Base-by-base conservation (phyloP, 2,113 vertebrate genomes). In the Gymnogyps californianus region DNA sequence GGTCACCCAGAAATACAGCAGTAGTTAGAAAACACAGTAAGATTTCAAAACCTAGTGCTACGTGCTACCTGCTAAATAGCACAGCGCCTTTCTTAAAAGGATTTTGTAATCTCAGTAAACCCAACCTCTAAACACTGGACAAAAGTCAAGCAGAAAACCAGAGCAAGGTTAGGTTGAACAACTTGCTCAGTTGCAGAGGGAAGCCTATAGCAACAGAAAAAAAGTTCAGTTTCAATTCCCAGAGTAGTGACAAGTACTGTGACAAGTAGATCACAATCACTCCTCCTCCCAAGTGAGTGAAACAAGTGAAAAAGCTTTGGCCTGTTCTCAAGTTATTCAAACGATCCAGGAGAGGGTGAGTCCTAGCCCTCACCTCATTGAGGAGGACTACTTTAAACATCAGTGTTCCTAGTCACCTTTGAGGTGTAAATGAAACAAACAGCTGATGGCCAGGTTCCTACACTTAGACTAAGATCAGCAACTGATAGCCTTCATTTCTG, bases 11-110 rank as follows among this genome's bases (percentile, higher is more conserved):
- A 82, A 77, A 81, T 7, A 51, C 18, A 87, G n/a, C 58, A 89
- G 44, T 2, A 77, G n/a, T 55, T 26, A 25, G 18, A 91, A 91
- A 58, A 72, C 52, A 70, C 15, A 77, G 49, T 3, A 64, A 59
- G 54, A 91, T 95, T 96, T 94, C 93, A 94, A 94, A 95, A 90
- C 16, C 40, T 18, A 79, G 54, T 16, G 21, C 61, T 89, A 85
- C 17, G 13, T 76, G 81, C 82, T 72, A 61, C 81, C 70, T 65
- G 34, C 57, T 76, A 67, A 93, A 76, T 6, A 93, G 65, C 26
- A 64, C 34, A 90, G 61, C 57, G 65, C 19, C 28, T 21, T 90
- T 64, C 51, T 93, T 57, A 49, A 54, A 71, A 79, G 20, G 10
- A 72, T 94, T 87, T 77, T 72, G 74, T 61, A 89, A 95, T 85